These are phyloP conservation scores for Ardeotis arabs DNA, from an alignment of 2,113 vertebrate species.

Conservation along the genomic window DNA sequence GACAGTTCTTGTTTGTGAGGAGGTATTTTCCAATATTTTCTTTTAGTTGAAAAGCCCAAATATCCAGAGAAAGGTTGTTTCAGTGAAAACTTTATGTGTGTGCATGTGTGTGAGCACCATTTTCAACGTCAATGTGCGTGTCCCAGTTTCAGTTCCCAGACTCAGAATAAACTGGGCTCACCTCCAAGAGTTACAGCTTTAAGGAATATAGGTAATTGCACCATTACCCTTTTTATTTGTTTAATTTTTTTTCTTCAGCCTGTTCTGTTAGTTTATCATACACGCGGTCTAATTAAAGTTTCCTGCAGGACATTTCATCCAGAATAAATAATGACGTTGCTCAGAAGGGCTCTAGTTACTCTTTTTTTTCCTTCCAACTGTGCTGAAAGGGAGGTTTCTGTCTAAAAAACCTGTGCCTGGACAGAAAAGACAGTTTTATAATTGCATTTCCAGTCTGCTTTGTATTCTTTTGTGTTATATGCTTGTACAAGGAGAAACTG, in stretches of 20 bases:
- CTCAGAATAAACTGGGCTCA: slow-evolving; percentile 45
- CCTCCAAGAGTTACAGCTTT: slow-evolving; percentile 70
- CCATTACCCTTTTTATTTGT: slow-evolving; percentile 68
- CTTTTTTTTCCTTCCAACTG: slow-evolving; percentile 7
- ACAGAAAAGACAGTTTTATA: slow-evolving; percentile 70
- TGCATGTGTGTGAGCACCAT: not conserved
- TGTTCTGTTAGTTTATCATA: slow-evolving; percentile 55
- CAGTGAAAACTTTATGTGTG: not conserved
- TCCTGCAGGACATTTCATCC: slow-evolving; percentile 51
- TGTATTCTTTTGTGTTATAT: slow-evolving; percentile 71
- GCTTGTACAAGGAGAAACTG: slow-evolving; percentile 66
- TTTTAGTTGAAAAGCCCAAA: not conserved
- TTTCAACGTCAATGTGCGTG: slow-evolving; percentile 59
- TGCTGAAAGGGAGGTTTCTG: slow-evolving; percentile 60
- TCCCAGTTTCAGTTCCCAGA: slow-evolving; percentile 73
- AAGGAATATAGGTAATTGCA: slow-evolving; percentile 64
- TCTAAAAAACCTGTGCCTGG: slow-evolving; percentile 53
- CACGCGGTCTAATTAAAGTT: slow-evolving; percentile 54
- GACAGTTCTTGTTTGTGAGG: not conserved
- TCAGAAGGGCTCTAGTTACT: slow-evolving; percentile 1
- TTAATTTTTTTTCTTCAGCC: not conserved
- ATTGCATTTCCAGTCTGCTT: slow-evolving; percentile 72
- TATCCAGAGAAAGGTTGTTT: not conserved
- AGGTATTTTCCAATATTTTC: not conserved
- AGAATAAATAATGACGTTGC: slow-evolving; percentile 52